These are phyloP conservation scores for Conger conger DNA, from an alignment of 2,113 vertebrate species.

Conservation along the genomic window DNA sequence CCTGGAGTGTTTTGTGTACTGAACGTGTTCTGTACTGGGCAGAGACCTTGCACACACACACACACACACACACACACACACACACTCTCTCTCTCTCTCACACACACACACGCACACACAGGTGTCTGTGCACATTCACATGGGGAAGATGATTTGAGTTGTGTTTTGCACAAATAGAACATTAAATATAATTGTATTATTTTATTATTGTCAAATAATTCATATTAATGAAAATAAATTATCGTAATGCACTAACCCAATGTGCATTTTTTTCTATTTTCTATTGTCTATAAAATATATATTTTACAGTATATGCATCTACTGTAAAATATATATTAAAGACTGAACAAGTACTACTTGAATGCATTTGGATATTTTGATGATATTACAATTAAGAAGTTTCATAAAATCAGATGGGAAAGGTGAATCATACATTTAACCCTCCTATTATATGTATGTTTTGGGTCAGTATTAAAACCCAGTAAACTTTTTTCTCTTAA, in stretches of 20 bases:
- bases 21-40: conserved; percentile 41
- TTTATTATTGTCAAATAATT: background rate
- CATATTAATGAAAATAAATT: background rate
- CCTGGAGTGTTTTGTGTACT: conserved; percentile 51
- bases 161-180: too few relatives aligned
- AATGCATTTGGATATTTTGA: background rate
- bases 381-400: background rate
- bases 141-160: background rate
- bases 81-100: conserved; percentile 15
- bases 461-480: too few relatives aligned
- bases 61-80: conserved; percentile 22
- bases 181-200: background rate
- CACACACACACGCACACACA: conserved; percentile 23
- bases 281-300: background rate
- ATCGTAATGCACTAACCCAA: too few relatives aligned
- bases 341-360: background rate
- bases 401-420: background rate
- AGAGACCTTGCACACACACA: conserved; percentile 36
- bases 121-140: too few relatives aligned
- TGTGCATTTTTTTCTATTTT: too few relatives aligned
- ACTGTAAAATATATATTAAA: too few relatives aligned
- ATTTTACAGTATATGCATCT: background rate
- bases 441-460: too few relatives aligned
- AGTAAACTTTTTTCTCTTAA: too few relatives aligned
- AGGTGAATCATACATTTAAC: background rate